Conservation (phyloP, 2,888 invertebrate genomes). For the Phragmatobia fuliginosa region DNA sequence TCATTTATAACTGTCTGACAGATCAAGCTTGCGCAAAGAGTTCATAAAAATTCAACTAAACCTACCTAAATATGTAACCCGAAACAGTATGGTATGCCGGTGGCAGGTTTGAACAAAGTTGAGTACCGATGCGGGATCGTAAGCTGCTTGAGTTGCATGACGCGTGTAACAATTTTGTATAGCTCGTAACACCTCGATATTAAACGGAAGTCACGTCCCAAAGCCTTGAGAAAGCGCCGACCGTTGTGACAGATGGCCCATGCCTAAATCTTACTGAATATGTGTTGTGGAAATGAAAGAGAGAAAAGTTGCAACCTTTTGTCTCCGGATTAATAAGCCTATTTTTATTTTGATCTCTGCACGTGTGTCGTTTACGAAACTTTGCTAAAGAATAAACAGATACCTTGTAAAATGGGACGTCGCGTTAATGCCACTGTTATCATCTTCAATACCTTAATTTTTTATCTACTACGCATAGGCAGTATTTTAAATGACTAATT, state of each 20-base stretch:
- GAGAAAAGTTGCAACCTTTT: slow-evolving; percentile 31
- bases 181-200: slow-evolving; percentile 56
- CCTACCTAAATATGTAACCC: slow-evolving; percentile 53
- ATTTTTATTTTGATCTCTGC: slow-evolving; percentile 27
- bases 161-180: slow-evolving; percentile 69
- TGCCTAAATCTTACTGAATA: slow-evolving; percentile 58
- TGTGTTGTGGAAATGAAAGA: slow-evolving; percentile 44
- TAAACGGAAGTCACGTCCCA: slow-evolving; percentile 74
- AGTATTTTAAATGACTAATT: slow-evolving; percentile 34
- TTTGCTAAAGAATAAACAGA: slow-evolving; percentile 54
- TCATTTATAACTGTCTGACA: slow-evolving; percentile 48
- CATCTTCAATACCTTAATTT: slow-evolving; percentile 43
- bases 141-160: slow-evolving; percentile 34
- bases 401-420: slow-evolving; percentile 67
- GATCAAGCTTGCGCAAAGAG: slow-evolving; percentile 38
- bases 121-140: slow-evolving; percentile 48
- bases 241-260: slow-evolving; percentile 60
- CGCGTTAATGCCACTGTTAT: slow-evolving; percentile 50
- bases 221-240: slow-evolving; percentile 60
- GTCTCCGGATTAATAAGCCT: slow-evolving; percentile 25
- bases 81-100: slow-evolving; percentile 54
- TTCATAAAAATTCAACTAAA: slow-evolving; percentile 54
- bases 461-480: slow-evolving; percentile 31
- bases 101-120: slow-evolving; percentile 52
- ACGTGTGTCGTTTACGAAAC: slow-evolving; percentile 60